A percentile compares a stretch with the other conserved stretches of the same genome.
phyloP scores from a whole-genome alignment of 2,888 invertebrate genomes.

The Lasioglossum zephyrum region DNA sequence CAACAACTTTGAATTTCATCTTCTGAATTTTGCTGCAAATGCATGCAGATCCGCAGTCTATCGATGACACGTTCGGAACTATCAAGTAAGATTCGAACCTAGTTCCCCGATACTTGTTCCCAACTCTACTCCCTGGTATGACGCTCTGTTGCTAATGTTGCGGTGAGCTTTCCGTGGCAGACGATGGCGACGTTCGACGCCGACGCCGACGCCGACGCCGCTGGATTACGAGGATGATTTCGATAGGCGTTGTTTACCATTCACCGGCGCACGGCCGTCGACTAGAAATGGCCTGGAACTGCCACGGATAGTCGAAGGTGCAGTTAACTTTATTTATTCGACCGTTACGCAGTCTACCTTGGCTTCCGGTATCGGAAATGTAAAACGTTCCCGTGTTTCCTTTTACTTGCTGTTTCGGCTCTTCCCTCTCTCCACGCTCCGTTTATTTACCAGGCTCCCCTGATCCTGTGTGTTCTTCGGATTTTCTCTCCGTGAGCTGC shows the following conservation, averaged over 20 bases:
- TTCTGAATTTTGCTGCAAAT: no score
- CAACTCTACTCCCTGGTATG: conserved; percentile 26
- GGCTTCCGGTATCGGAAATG: conserved; percentile 36
- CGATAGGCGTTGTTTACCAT: conserved; percentile 51
- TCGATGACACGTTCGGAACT: background rate
- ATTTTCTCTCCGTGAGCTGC: background rate
- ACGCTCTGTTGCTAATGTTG: conserved; percentile 52
- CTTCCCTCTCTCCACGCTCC: background rate
- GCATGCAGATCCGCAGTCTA: no score
- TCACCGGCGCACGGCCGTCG: conserved; percentile 27
- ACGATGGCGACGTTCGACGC: background rate
- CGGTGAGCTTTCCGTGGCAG: conserved; percentile 31
- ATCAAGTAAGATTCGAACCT: background rate
- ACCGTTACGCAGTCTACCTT: conserved; percentile 53
- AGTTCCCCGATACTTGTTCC: background rate
- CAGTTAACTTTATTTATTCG: conserved; percentile 62
- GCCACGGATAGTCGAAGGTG: conserved; percentile 46
- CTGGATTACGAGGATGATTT: conserved; percentile 51
- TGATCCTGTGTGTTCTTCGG: background rate
- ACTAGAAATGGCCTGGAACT: conserved; percentile 59
- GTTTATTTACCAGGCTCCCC: conserved; percentile 31
- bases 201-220: conserved; percentile 8
- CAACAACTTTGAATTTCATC: no score
- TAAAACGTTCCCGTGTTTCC: conserved; percentile 28
- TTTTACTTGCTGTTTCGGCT: conserved; percentile 31